phyloP scores from a whole-genome alignment of 2,888 invertebrate species.

The Tachina lurida region DNA sequence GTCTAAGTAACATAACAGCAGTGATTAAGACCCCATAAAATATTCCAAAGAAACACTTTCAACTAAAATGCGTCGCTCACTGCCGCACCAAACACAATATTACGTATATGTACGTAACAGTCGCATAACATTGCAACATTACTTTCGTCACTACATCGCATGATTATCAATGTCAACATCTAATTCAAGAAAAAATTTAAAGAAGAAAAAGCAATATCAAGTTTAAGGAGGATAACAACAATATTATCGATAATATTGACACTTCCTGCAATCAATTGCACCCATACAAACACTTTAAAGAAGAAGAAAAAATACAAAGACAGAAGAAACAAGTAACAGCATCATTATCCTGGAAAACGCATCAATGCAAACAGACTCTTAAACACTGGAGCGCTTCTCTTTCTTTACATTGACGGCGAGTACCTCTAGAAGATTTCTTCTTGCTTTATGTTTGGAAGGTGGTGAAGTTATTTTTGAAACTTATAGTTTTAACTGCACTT shows the following conservation, averaged over 20 bases:
- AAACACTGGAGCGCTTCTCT: constrained; percentile 11
- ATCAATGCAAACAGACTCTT: constrained; percentile 41
- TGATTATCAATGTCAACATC: constrained; percentile 71
- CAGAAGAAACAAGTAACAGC: constrained; percentile 50
- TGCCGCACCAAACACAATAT: constrained; percentile 12
- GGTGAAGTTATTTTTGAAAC: constrained; percentile 11
- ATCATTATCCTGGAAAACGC: constrained; percentile 57
- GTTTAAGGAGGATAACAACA: constrained; percentile 70
- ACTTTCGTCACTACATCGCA: constrained; percentile 41
- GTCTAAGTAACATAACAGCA: constrained; percentile 63
- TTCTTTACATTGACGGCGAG: background rate
- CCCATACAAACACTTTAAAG: constrained; percentile 11
- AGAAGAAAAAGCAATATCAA: constrained; percentile 54
- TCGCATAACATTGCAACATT: background rate
- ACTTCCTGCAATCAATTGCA: constrained; percentile 73
- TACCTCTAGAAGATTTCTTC: background rate
- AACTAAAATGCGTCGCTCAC: constrained; percentile 46
- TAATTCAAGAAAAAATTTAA: background rate
- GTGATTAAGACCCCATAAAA: constrained; percentile 64
- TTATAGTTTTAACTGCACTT: constrained; percentile 61
- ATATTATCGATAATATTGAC: constrained; percentile 76
- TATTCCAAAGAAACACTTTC: constrained; percentile 44
- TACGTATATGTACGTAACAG: background rate
- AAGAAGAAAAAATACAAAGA: background rate
- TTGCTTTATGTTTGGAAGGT: background rate